A percentile compares a stretch with the other conserved stretches of the same genome.
Evolutionary conservation across 1,140 invertebrate genomes (phyloP).

Genomic region (Arion vulgaris): DNA sequence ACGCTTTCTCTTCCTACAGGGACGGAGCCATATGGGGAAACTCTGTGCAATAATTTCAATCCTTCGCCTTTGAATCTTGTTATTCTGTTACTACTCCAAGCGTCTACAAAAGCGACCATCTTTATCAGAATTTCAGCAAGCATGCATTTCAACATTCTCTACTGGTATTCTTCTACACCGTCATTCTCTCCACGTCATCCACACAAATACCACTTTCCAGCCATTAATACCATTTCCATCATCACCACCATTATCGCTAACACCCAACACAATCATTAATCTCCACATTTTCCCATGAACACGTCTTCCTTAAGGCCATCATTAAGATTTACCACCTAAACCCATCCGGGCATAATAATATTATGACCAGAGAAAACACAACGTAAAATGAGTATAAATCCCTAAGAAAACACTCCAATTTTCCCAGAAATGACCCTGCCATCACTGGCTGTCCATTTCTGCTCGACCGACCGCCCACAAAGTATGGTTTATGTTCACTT

Average conservation of each 20-base stretch:
- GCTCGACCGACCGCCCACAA: neutral
- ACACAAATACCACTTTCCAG: neutral
- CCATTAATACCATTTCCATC: conserved; percentile 3
- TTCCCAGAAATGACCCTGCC: conserved; percentile 18
- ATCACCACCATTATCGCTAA: neutral
- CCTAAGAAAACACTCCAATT: conserved; percentile 19
- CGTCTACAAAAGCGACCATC: too few species aligned
- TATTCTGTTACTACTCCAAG: too few species aligned
- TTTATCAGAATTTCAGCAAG: too few species aligned
- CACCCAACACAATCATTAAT: conserved; percentile 1
- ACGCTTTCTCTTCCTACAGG: too few species aligned
- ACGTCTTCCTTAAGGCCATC: neutral
- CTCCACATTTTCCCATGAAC: neutral
- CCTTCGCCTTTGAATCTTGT: too few species aligned
- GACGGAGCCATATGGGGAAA: too few species aligned
- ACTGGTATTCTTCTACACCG: too few species aligned
- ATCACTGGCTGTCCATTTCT: conserved; percentile 17
- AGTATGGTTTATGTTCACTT: conserved; percentile 25
- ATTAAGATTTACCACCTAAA: neutral
- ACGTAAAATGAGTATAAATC: conserved; percentile 25
- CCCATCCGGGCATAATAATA: conserved; percentile 27
- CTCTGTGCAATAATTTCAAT: too few species aligned
- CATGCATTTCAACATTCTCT: too few species aligned
- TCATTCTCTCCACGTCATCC: neutral
- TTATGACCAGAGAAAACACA: conserved; percentile 11